Evolutionary conservation across 2,113 vertebrate species (phyloP), one percentile per base, ranked within the genome.

Genomic region (Oplegnathus fasciatus): DNA sequence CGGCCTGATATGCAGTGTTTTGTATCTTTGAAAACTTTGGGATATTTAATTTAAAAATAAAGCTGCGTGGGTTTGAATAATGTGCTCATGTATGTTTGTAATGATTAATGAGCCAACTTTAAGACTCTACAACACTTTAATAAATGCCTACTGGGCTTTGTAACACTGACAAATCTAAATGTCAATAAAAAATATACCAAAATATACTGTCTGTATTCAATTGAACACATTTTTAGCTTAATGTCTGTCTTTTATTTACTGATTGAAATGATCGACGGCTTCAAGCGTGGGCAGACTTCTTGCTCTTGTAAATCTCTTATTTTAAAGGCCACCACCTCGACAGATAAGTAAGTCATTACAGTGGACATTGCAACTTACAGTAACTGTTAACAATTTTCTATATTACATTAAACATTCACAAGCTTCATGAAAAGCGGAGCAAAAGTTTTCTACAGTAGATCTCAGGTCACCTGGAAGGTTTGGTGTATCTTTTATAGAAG

Each of bases 51-150:
- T 60, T 26, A 10, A 37, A 46, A 60, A 75, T 60, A 46, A 75
- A 65, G 37, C 64, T 26, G 81, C 50, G 80, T 75, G 70, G 48
- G 78, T 79, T 76, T 86, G 48, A 69, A 32, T 50, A 26, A 67
- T 34, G 69, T 48, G 32, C 50, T 77, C 55, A 73, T 52, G 69
- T 37, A 26, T 67, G 70, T 72, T 80, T 73, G 60, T 68, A 72
- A 75, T 75, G 69, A 82, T 82, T 66, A 74, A 81, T 82, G 67
- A 86, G 62, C 42, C 34, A 26, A 70, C 68, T 78, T 57, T 26
- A 15, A 73, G 54, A 73, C 42, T 32, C n/a, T 22, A 24, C 82
- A 54, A 37, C 52, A 67, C 58, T 64, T 76, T 26, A 52, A n/a
- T 52, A 20, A 69, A 78, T 34, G 78, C 54, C 86, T 62, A 14